phyloP scores from a whole-genome alignment of 2,113 vertebrate species.

The Aspidoscelis tigris region DNA sequence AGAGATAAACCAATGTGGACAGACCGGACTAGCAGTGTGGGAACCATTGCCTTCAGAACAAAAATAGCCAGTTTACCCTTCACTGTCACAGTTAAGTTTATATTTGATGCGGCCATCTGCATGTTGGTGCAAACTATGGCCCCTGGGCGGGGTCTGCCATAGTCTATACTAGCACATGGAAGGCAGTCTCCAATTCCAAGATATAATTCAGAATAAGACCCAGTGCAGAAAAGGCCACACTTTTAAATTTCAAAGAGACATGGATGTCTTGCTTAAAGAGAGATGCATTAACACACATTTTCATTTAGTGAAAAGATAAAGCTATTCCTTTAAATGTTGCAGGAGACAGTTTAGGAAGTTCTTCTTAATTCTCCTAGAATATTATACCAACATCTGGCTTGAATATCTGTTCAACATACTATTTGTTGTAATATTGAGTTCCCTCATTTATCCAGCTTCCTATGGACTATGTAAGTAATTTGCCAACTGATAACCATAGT shows the following conservation, averaged over 20 bases:
- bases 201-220: no score
- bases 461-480: constrained; percentile 84
- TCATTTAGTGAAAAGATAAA: not conserved
- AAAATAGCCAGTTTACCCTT: no score
- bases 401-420: constrained; percentile 67
- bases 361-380: constrained; percentile 46
- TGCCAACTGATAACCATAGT: constrained; percentile 80
- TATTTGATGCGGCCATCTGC: no score
- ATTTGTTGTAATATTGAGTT: constrained; percentile 75
- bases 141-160: no score
- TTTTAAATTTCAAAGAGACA: not conserved
- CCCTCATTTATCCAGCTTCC: constrained; percentile 77
- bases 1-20: no score
- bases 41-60: no score
- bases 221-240: no score
- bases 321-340: constrained; percentile 11
- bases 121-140: no score
- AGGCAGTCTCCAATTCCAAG: no score
- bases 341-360: constrained; percentile 15
- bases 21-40: no score
- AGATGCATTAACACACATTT: not conserved
- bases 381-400: constrained; percentile 62
- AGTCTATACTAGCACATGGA: no score
- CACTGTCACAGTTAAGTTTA: no score
- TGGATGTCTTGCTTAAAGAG: not conserved